Evolutionary conservation across 2,888 invertebrate species (phyloP).

Genomic region (Trissolcus japonicus): DNA sequence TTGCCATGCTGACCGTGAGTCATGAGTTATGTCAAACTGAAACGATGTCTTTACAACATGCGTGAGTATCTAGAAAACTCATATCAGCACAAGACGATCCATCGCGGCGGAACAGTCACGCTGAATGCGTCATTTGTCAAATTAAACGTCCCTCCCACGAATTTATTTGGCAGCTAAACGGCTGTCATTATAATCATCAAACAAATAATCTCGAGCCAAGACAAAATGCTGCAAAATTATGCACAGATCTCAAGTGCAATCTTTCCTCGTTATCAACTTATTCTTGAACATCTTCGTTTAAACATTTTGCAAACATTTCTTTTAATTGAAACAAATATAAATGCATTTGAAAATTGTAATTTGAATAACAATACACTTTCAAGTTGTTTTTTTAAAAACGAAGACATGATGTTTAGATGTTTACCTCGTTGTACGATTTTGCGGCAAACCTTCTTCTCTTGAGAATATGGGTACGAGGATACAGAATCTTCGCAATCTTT

Average conservation of each 20-base stretch:
- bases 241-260: background rate
- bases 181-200: background rate
- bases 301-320: background rate
- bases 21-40: constrained; percentile 49
- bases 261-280: background rate
- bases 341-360: background rate
- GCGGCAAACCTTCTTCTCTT: constrained; percentile 81
- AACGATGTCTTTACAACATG: constrained; percentile 42
- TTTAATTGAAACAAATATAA: background rate
- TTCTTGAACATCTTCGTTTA: too few relatives aligned
- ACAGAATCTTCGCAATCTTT: constrained; percentile 62
- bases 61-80: constrained; percentile 33
- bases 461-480: constrained; percentile 61
- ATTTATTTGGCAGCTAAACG: constrained; percentile 7
- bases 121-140: constrained; percentile 33
- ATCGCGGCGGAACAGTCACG: constrained; percentile 17
- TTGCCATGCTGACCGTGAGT: constrained; percentile 57
- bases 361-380: background rate
- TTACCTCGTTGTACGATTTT: constrained; percentile 86
- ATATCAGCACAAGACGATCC: constrained; percentile 26
- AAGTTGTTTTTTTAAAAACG: too few relatives aligned
- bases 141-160: constrained; percentile 26
- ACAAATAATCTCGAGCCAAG: background rate
- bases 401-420: constrained; percentile 8
- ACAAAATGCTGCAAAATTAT: background rate